A percentile compares a stretch with the other conserved stretches of the same genome.
Conservation (phyloP, 2,888 invertebrate genomes). For the Horisme vitalbata region DNA sequence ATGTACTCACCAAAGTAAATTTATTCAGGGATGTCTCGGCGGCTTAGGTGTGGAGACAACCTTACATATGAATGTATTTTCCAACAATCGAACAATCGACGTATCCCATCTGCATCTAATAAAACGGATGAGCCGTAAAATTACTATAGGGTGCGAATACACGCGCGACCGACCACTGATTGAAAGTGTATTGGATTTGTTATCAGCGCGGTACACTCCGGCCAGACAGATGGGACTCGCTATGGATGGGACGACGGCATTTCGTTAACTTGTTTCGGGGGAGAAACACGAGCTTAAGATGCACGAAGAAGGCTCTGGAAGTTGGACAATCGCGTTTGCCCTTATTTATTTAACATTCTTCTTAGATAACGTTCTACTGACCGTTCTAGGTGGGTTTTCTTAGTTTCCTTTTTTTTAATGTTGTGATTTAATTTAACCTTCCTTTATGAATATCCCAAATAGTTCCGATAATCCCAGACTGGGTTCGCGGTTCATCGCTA, state of each 20-base stretch:
- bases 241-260: conserved; percentile 1
- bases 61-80: no score
- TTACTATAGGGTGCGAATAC: conserved; percentile 44
- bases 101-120: conserved; percentile 13
- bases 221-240: conserved; percentile 10
- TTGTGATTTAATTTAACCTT: no score
- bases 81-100: no score
- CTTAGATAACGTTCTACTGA: conserved; percentile 93
- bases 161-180: conserved; percentile 60
- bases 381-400: conserved; percentile 90
- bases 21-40: no score
- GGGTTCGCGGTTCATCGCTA: conserved; percentile 54
- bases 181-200: conserved; percentile 51
- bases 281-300: conserved; percentile 1
- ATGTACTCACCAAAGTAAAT: no score
- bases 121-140: conserved; percentile 46
- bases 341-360: conserved; percentile 88
- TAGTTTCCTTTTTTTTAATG: neutral
- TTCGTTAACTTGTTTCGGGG: conserved; percentile 7
- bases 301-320: conserved; percentile 28
- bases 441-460: no score
- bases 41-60: no score
- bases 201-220: conserved; percentile 44
- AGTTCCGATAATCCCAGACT: conserved; percentile 73
- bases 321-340: conserved; percentile 53